These are phyloP conservation scores for Myotis planiceps DNA, from an alignment of 2,797 vertebrate species.

Conservation along the genomic window DNA sequence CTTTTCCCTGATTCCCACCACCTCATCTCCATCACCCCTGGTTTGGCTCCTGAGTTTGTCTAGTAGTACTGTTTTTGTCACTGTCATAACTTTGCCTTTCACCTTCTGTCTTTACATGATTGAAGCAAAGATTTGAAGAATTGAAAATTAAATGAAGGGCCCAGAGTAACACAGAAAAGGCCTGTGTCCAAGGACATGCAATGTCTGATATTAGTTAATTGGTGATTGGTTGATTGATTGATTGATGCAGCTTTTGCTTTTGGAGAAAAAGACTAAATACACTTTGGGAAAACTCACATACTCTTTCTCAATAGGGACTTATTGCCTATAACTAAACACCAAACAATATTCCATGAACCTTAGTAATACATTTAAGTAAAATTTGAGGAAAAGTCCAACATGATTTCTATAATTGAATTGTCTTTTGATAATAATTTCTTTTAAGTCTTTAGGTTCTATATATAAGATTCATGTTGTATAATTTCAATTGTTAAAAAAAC, in stretches of 20 bases:
- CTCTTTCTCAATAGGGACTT: not conserved
- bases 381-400: not conserved
- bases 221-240: not conserved
- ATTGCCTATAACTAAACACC: not conserved
- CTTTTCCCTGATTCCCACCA: not conserved
- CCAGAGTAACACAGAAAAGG: not conserved
- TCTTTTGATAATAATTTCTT: not conserved
- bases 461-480: not conserved
- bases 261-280: not conserved
- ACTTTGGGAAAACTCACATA: not conserved
- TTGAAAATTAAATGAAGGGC: not conserved
- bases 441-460: not conserved
- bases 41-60: not conserved
- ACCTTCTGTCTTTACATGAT: not conserved
- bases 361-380: not conserved
- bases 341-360: not conserved
- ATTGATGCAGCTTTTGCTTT: not conserved
- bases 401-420: not conserved
- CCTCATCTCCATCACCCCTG: not conserved
- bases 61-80: not conserved
- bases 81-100: not conserved
- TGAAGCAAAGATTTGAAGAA: not conserved
- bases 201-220: not conserved
- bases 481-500: not conserved
- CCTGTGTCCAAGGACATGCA: not conserved